These are phyloP conservation scores for Pristionchus maxplancki DNA, from an alignment of 2,888 invertebrate genomes.

Conservation along the genomic window DNA sequence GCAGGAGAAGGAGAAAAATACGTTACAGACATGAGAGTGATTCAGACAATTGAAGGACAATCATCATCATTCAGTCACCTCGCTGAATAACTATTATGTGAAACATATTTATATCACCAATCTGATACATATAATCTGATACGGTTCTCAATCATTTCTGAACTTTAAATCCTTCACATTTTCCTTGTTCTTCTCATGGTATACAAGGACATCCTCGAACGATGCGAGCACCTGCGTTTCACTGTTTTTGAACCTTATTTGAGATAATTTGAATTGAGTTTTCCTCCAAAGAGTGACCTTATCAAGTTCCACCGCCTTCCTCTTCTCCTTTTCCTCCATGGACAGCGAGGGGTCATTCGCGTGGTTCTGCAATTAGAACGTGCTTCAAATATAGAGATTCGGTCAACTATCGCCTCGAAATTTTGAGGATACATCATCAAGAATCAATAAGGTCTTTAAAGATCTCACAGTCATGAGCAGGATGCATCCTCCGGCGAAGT, in stretches of 20 bases:
- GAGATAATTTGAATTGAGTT: not conserved
- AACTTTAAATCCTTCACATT: not conserved
- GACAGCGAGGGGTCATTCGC: not conserved
- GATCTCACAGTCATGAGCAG: not conserved
- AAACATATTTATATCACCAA: not conserved
- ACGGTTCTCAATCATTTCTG: not conserved
- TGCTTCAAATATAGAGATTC: not conserved
- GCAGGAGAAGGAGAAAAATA: no score
- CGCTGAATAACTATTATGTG: no score
- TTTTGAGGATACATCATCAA: no score
- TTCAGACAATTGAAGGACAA: no score
- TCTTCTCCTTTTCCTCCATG: conserved; percentile 28
- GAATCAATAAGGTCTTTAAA: no score
- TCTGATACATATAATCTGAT: not conserved
- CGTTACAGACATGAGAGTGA: no score
- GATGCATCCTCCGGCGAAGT: conserved; percentile 2
- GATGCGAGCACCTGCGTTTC: not conserved
- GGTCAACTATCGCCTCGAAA: no score
- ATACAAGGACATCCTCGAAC: not conserved
- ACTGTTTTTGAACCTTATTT: not conserved
- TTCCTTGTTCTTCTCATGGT: not conserved
- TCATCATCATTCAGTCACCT: no score
- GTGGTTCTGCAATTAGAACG: not conserved
- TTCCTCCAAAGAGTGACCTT: not conserved
- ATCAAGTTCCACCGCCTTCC: not conserved